Percentiles rank a stretch among this genome's conserved stretches.
These are phyloP conservation scores for Micrasema minimum DNA, from an alignment of 1,140 invertebrate genomes.

Conservation along the genomic window DNA sequence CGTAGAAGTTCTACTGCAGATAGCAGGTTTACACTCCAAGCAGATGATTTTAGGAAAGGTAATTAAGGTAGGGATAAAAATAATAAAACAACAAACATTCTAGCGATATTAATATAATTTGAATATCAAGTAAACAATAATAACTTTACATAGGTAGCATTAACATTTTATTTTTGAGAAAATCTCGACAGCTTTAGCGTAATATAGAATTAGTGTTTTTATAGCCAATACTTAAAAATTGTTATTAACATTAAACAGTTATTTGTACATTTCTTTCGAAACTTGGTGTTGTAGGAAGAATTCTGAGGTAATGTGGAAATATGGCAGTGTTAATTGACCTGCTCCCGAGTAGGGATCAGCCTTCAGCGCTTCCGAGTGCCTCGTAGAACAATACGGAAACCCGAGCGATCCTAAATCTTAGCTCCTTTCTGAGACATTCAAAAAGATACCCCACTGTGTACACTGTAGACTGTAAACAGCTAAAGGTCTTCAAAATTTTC, in stretches of 20 bases:
- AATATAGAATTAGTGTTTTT: slow-evolving; percentile 35
- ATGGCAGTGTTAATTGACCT: slow-evolving; percentile 41
- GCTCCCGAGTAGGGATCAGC: slow-evolving; percentile 11
- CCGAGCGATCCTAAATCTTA: background rate
- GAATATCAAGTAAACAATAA: slow-evolving; percentile 43
- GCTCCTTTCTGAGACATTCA: slow-evolving; percentile 14
- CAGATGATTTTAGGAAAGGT: no score
- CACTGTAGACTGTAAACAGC: slow-evolving; percentile 2
- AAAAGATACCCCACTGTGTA: slow-evolving; percentile 3
- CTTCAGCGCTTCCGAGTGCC: background rate
- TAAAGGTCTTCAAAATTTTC: slow-evolving; percentile 27
- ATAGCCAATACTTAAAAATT: slow-evolving; percentile 15
- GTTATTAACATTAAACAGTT: slow-evolving; percentile 40
- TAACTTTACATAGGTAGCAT: slow-evolving; percentile 45
- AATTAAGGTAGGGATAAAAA: background rate
- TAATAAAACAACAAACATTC: slow-evolving; percentile 4
- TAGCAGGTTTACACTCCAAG: no score
- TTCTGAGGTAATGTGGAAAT: slow-evolving; percentile 43
- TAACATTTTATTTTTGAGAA: slow-evolving; percentile 40
- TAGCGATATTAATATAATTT: slow-evolving; percentile 48
- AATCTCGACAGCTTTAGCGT: slow-evolving; percentile 36
- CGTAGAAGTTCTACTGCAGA: no score
- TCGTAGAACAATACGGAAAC: background rate
- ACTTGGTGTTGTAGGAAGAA: slow-evolving; percentile 43
- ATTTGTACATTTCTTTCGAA: slow-evolving; percentile 42